These are phyloP conservation scores for Ailuropoda melanoleuca DNA, from an alignment of 2,113 vertebrate genomes.

Conservation along the genomic window DNA sequence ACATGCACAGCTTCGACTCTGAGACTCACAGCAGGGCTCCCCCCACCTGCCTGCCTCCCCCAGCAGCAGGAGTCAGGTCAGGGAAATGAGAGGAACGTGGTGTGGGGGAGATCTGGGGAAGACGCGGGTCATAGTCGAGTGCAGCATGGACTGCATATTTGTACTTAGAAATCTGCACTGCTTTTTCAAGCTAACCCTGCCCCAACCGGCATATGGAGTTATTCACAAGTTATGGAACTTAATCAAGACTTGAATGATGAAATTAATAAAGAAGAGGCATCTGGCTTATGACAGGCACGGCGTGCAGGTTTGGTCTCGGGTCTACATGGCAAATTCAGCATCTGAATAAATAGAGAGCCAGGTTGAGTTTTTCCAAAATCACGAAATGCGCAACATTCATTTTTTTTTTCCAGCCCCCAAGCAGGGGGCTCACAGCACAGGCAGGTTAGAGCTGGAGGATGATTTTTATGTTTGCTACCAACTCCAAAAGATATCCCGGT, in stretches of 20 bases:
- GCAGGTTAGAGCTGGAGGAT: background rate
- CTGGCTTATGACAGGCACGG: background rate
- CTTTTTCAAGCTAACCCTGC: background rate
- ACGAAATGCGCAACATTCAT: too few relatives aligned
- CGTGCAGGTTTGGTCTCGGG: background rate
- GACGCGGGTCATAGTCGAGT: background rate
- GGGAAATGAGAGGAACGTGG: background rate
- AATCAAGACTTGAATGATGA: conserved; percentile 1
- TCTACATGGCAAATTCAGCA: too few relatives aligned
- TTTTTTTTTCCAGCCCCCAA: too few relatives aligned
- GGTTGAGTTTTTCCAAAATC: too few relatives aligned
- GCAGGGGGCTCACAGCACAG: background rate
- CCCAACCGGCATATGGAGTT: background rate
- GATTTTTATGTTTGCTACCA: background rate
- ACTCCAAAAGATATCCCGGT: background rate
- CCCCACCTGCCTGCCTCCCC: background rate
- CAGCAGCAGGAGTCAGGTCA: background rate
- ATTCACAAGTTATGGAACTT: background rate
- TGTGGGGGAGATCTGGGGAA: background rate
- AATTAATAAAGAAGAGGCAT: conserved; percentile 5
- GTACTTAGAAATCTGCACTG: background rate
- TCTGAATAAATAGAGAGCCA: too few relatives aligned
- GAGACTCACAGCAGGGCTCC: background rate
- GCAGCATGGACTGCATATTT: background rate
- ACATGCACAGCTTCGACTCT: background rate